These are phyloP conservation scores for Orthosia cruda DNA, from an alignment of 2,888 invertebrate genomes.

Conservation along the genomic window DNA sequence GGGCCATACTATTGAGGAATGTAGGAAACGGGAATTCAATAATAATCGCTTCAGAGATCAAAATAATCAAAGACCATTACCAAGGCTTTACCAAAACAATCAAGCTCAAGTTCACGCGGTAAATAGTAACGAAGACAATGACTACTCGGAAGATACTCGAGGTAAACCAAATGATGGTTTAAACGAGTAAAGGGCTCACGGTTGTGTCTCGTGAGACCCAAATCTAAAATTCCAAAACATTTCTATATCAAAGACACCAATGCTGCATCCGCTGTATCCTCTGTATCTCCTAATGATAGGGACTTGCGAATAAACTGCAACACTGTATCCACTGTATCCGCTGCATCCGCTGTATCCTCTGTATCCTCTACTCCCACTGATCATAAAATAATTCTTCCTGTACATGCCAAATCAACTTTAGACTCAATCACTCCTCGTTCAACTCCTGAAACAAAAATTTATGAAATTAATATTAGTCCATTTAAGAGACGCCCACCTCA, in stretches of 20 bases:
- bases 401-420: too few species aligned
- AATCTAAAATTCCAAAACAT: neutral
- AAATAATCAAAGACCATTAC: neutral
- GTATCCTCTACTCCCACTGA: too few species aligned
- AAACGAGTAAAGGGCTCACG: too few species aligned
- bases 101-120: neutral
- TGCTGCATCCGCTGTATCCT: neutral
- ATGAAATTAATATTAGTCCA: neutral
- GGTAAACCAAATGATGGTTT: too few species aligned
- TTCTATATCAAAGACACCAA: neutral
- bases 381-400: too few species aligned
- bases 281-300: neutral
- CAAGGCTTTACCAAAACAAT: neutral
- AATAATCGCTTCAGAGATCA: neutral
- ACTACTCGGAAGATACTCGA: too few species aligned
- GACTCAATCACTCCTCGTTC: too few species aligned
- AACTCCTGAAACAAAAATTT: neutral
- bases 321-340: neutral
- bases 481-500: neutral
- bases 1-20: neutral
- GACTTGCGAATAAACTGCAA: too few species aligned
- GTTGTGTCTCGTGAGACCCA: neutral
- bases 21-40: neutral
- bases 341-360: neutral
- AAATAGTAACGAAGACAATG: neutral